Evolutionary conservation across 2,797 vertebrate genomes (phyloP).

Genomic region (Stomatorhinus walkeri): DNA sequence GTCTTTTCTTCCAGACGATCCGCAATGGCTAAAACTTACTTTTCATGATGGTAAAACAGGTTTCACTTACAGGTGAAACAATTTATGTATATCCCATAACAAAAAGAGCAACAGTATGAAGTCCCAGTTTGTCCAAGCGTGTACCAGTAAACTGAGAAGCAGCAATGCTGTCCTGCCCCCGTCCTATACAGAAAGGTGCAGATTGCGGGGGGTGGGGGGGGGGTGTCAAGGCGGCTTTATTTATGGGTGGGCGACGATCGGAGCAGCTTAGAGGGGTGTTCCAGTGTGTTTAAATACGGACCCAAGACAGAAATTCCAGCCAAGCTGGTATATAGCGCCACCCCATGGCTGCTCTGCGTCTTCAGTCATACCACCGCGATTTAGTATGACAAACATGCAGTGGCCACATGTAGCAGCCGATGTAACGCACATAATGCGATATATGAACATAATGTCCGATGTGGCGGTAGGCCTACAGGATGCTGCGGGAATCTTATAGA

Average conservation of each 20-base stretch:
- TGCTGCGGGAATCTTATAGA: neutral
- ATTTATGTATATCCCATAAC: neutral
- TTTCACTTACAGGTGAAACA: neutral
- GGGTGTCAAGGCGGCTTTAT: neutral
- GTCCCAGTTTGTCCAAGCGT: neutral
- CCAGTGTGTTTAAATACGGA: neutral
- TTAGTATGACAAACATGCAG: neutral
- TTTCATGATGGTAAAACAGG: neutral
- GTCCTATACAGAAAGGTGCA: neutral
- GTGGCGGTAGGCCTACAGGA: neutral
- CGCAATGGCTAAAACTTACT: constrained; percentile 8
- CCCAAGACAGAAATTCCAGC: neutral
- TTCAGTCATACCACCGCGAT: neutral
- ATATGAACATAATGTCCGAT: neutral
- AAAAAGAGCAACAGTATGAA: neutral
- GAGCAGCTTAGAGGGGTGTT: neutral
- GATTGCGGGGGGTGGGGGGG: neutral
- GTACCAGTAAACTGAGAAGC: neutral
- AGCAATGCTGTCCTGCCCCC: neutral
- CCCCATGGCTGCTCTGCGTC: neutral
- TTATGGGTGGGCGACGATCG: neutral
- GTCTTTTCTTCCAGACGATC: neutral
- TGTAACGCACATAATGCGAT: neutral
- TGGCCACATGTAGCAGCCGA: neutral
- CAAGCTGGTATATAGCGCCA: neutral